Evolutionary conservation across 2,797 vertebrate species (phyloP), one percentile per base, ranked within the genome.

Genomic region (Lophotriccus pileatus): DNA sequence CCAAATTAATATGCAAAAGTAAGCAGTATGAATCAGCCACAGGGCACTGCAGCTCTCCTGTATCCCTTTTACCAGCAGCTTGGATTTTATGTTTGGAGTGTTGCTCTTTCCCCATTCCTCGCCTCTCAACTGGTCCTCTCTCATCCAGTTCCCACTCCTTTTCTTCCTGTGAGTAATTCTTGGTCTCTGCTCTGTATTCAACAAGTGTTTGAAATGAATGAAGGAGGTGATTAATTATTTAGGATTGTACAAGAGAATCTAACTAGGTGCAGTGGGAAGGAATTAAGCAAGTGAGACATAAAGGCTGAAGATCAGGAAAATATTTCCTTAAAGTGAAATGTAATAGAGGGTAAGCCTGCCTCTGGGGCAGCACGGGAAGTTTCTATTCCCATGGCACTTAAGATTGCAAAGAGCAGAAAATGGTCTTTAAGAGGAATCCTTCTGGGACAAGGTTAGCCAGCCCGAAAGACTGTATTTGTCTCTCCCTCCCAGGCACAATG

Each of bases 281-380:
- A 96, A 95, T 95, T 95, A 96, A 95, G 84, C 84, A 59, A 91
- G 89, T 68, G 84, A 96, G 91, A 94, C 90, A 47, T 95, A 89
- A 95, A 88, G 94, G 93, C 92, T 84, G 92, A 92, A 96, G 96
- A 96, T 93, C 87, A 94, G 91, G 87, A 90, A 96, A 96, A 96
- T 93, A 97, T 96, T 96, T 93, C 95, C 89, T 89, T 89, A 92
- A 91, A 93, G 37, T 92, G 87, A 93, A 93, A 95, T 64, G 69
- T 93, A 95, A 94, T 70, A 88, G 92, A 91, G 82, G 41, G 79
- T 67, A 94, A 96, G 80, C 32, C 70, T 93, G 76, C 87, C 92
- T 84, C 87, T 82, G 67, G 79, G 94, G 87, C 59, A 73, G 80
- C 44, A 67, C 0, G 0, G 77, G 83, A 92, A 75, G 47, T 17